phyloP scores from a whole-genome alignment of 1,140 invertebrate species.

The Sarcophaga bullata region DNA sequence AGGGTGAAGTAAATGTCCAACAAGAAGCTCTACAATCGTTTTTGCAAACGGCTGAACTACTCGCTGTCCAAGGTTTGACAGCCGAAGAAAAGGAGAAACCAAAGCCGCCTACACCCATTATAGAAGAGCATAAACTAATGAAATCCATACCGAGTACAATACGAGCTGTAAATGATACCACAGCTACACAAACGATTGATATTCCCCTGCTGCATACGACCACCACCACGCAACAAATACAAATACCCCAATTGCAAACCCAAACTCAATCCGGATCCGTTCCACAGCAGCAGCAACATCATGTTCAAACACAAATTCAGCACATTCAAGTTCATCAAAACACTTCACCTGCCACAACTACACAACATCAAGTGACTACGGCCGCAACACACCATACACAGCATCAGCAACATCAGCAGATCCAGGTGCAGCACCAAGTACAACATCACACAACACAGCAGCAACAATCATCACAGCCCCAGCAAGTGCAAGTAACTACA shows the following conservation, averaged over 20 bases:
- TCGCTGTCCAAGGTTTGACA: constrained; percentile 89
- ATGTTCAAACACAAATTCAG: constrained; percentile 50
- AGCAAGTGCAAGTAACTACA: constrained; percentile 42
- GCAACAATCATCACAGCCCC: constrained; percentile 38
- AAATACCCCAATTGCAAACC: constrained; percentile 46
- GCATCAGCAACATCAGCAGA: constrained; percentile 45
- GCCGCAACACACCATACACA: constrained; percentile 51
- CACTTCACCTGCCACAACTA: constrained; percentile 44
- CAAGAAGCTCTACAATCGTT: constrained; percentile 88
- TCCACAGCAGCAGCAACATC: constrained; percentile 49
- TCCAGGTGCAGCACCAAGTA: constrained; percentile 45
- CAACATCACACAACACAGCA: constrained; percentile 46
- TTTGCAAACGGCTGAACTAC: constrained; percentile 85
- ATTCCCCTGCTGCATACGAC: constrained; percentile 52
- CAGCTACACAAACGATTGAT: constrained; percentile 61
- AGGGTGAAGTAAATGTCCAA: constrained; percentile 90
- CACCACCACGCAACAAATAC: constrained; percentile 57
- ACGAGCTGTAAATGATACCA: constrained; percentile 57
- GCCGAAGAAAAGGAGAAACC: constrained; percentile 67
- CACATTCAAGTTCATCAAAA: constrained; percentile 54
- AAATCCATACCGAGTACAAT: constrained; percentile 64
- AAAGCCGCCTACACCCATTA: constrained; percentile 57
- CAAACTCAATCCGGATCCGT: constrained; percentile 53
- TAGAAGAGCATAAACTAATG: constrained; percentile 63
- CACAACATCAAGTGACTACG: constrained; percentile 43